Base-by-base conservation (phyloP, 1,140 invertebrate genomes). In the Bombus pascuorum region DNA sequence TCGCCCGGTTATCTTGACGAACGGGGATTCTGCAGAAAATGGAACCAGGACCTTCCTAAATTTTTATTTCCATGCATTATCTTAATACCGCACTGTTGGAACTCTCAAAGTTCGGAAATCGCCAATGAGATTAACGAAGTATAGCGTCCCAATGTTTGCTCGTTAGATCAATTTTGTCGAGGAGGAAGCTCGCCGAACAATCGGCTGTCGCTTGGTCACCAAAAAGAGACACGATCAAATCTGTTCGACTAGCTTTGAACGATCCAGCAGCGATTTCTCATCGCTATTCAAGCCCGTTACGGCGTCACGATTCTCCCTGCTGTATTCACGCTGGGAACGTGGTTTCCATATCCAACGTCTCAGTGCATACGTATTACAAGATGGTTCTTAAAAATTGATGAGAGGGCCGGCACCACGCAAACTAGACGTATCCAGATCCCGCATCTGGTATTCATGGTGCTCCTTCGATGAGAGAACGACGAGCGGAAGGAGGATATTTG, bases 361-460 rank as follows among this genome's bases (percentile, higher is more conserved):
- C 77, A 84, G 73, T 91, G 89, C 89, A 91, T 91, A 90, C 89
- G 87, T 91, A 90, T 90, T 93, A 91, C 92, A 89, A 70, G 91
- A 86, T 87, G 89, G 91, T 91, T 92, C 91, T 95, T 94, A 95
- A 95, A 95, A 95, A 95, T 95, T 95, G 93, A 95, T 95, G 94
- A 91, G 90, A 91, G 91, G 93, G 91, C 88, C 74, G 87, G 90
- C 89, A 91, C 92, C 93, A 91, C 91, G 93, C 94, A 94, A 95
- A 94, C 94, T 93, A 94, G 94, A 95, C 95, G 89, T 90, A 90
- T 88, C 95, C 93, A 93, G 93, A 94, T 91, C 90, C 89, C 85
- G 84, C 94, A 95, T 95, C 90, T 94, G 65, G 95, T 95, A 95
- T 95, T 95, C 95, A 95, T 95, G 92, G 89, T 94, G 91, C 65